These are phyloP conservation scores for Orussus abietinus DNA, from an alignment of 1,140 invertebrate species.

Conservation along the genomic window DNA sequence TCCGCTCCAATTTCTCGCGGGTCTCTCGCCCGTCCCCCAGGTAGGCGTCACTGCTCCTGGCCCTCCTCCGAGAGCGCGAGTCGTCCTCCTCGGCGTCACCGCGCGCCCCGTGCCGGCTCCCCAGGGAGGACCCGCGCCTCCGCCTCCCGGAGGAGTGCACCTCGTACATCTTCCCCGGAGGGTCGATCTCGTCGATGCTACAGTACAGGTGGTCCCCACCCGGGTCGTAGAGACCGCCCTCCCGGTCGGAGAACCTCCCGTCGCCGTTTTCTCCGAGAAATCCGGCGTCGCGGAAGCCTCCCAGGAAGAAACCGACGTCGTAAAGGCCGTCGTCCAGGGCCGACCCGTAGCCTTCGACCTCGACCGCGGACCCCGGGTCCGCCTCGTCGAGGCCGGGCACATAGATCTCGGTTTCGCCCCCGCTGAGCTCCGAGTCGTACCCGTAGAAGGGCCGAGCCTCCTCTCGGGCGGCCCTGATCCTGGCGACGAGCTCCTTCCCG, in stretches of 20 bases:
- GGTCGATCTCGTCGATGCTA: conserved; percentile 39
- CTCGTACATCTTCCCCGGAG: conserved; percentile 1
- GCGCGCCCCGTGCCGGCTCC: background rate
- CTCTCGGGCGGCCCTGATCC: conserved; percentile 9
- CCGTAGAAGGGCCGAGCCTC: conserved; percentile 36
- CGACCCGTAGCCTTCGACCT: background rate
- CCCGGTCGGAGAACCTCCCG: conserved; percentile 16
- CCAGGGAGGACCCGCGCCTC: conserved; percentile 1
- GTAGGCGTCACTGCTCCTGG: conserved; percentile 42
- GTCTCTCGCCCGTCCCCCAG: conserved; percentile 26
- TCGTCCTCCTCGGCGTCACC: background rate
- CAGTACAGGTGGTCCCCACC: conserved; percentile 44
- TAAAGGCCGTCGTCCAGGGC: conserved; percentile 26
- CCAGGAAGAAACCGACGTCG: too few species aligned
- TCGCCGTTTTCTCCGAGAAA: too few species aligned
- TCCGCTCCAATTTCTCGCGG: too few species aligned
- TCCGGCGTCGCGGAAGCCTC: too few species aligned
- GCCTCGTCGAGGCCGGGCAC: conserved; percentile 24
- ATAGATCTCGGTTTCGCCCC: conserved; percentile 35
- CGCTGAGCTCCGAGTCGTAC: conserved; percentile 41
- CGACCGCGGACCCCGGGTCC: conserved; percentile 4
- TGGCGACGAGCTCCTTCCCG: conserved; percentile 13
- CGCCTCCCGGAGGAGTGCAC: background rate
- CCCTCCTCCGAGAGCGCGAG: conserved; percentile 21
- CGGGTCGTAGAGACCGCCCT: conserved; percentile 26